Evolutionary conservation across 2,888 invertebrate species (phyloP), one percentile per base, ranked within the genome.

Genomic region (Merodon equestris): DNA sequence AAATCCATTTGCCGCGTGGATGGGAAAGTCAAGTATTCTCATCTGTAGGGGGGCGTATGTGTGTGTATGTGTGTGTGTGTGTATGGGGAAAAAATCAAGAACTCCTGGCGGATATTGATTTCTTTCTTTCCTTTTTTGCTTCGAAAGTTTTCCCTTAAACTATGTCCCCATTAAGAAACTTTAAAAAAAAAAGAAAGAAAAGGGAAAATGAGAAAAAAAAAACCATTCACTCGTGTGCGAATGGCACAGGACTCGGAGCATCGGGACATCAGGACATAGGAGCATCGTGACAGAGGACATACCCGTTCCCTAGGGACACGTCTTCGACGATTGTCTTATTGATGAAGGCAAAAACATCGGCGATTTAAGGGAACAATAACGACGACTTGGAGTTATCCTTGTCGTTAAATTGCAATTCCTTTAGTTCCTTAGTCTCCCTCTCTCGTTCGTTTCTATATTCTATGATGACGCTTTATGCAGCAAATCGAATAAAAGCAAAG

Each of bases 301-400:
- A 18, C 48, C 54, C 48, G 61, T n/a, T n/a, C n/a, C n/a, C n/a
- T n/a, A n/a, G 7, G 7, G 27, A 68, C 68, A 73, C 77, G 67
- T 77, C 73, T 73, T 56, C 48, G 38, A 68, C 58, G 61, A 79
- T 79, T 79, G 77, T 79, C 77, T 73, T 79, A 79, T 79, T 79
- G 77, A 79, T 54, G 74, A 63, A 71, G 57, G 45, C 53, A 63
- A 73, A 57, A 68, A 73, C 73, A 73, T 58, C 53, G 61, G 19
- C 77, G 72, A 57, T 42, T 19, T 47, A 64, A 56, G 27, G 27
- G n/a, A n/a, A n/a, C n/a, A n/a, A n/a, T n/a, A n/a, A 27, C 27
- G 38, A 61, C 61, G 51, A 17, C 36, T 27, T 38, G 9, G 45
- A 58, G 57, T 53, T 57, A 34, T 50, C 42, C 42, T 58, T 48